Conservation (phyloP, 2,888 invertebrate genomes). For the Lepidochitona cinerea region DNA sequence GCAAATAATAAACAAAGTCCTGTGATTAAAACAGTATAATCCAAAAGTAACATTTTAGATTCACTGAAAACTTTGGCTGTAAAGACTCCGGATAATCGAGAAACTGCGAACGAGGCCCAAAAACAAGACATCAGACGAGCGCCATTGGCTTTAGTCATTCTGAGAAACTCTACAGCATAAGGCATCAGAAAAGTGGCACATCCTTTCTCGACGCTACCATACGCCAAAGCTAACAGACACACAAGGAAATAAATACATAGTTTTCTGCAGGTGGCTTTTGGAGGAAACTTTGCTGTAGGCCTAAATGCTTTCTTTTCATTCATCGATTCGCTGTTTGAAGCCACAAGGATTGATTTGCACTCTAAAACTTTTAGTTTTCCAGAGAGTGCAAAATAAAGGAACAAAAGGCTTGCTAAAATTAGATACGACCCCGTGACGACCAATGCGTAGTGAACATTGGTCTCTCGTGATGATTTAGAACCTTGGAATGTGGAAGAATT, state of each 20-base stretch:
- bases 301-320: not conserved
- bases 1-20: not conserved
- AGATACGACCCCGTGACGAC: not conserved
- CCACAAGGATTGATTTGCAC: too few relatives aligned
- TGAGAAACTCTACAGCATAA: not conserved
- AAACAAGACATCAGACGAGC: not conserved
- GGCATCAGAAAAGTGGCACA: not conserved
- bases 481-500: too few relatives aligned
- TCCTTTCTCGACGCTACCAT: not conserved
- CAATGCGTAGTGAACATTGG: not conserved
- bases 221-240: not conserved
- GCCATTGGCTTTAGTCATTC: not conserved
- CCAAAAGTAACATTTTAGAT: not conserved
- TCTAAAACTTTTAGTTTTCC: too few relatives aligned
- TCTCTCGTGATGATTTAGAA: too few relatives aligned
- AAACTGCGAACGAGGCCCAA: not conserved
- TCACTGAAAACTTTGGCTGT: not conserved
- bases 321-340: too few relatives aligned
- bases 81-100: not conserved
- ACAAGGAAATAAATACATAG: not conserved
- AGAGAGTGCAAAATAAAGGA: not conserved
- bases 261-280: not conserved
- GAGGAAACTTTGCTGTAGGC: not conserved
- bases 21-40: not conserved
- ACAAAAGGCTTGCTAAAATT: not conserved